These are phyloP conservation scores for Tetramorium simillimum DNA, from an alignment of 1,140 invertebrate species.

Conservation along the genomic window DNA sequence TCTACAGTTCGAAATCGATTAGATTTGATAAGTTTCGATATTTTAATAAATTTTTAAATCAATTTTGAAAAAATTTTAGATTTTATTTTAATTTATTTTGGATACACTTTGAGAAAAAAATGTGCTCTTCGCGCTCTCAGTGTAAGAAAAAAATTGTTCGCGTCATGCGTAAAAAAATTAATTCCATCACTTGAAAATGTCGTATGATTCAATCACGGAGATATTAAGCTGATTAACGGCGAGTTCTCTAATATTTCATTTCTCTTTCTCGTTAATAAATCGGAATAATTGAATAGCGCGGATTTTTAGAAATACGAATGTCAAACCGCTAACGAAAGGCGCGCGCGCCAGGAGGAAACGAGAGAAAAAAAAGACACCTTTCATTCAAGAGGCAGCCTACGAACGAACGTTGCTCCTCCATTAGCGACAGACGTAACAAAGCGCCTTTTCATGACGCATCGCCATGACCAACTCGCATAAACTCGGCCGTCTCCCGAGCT, in stretches of 20 bases:
- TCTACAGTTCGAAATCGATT: not conserved
- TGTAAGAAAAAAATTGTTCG: not conserved
- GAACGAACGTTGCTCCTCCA: slow-evolving; percentile 40
- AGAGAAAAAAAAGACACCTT: not conserved
- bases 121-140: not conserved
- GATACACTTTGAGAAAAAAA: not conserved
- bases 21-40: not conserved
- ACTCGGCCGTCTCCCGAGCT: slow-evolving; percentile 42
- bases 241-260: slow-evolving; percentile 5
- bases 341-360: not conserved
- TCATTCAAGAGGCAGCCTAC: slow-evolving; percentile 45
- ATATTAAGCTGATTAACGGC: not conserved
- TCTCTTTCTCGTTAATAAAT: slow-evolving; percentile 25
- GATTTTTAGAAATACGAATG: slow-evolving; percentile 14
- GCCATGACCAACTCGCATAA: slow-evolving; percentile 35
- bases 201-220: slow-evolving; percentile 1
- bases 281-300: slow-evolving; percentile 41
- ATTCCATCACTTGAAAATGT: slow-evolving; percentile 1
- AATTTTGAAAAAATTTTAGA: not conserved
- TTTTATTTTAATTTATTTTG: not conserved
- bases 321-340: slow-evolving; percentile 23
- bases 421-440: slow-evolving; percentile 55
- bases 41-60: not conserved
- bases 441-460: slow-evolving; percentile 51
- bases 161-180: not conserved